Percentiles rank a stretch among this genome's conserved stretches.
Conservation (phyloP, 2,113 vertebrate genomes). For the Piaya cayana region DNA sequence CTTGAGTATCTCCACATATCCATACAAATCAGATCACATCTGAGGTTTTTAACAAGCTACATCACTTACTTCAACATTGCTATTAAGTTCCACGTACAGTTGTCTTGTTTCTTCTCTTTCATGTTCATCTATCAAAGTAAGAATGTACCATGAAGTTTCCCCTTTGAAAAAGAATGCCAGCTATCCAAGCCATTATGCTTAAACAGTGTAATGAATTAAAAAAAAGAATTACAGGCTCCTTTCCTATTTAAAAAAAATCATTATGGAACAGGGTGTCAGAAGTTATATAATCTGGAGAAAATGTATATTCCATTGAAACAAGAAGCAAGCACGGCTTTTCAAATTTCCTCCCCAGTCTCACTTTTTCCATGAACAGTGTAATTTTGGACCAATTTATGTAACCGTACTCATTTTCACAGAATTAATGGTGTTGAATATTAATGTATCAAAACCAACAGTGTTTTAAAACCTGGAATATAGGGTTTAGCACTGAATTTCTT, state of each 20-base stretch:
- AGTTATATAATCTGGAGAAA: not conserved
- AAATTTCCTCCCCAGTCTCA: not conserved
- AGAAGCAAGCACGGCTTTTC: not conserved
- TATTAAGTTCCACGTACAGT: slow-evolving; percentile 82
- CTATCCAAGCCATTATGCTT: not conserved
- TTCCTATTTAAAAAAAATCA: not conserved
- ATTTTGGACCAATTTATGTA: not conserved
- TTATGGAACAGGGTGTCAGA: not conserved
- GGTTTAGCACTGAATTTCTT: not conserved
- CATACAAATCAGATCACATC: not conserved
- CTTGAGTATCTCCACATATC: not conserved
- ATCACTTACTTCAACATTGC: slow-evolving; percentile 83
- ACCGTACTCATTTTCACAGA: not conserved
- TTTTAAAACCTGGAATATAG: not conserved
- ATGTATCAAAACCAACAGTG: not conserved
- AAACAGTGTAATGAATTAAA: not conserved
- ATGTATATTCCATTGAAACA: not conserved
- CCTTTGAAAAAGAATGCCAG: not conserved
- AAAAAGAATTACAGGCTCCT: not conserved
- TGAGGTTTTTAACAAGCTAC: not conserved
- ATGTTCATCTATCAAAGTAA: slow-evolving; percentile 83
- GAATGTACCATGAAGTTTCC: not conserved
- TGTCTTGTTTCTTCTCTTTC: slow-evolving; percentile 90
- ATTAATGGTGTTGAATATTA: not conserved
- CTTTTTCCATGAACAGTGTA: not conserved